Evolutionary conservation across 1,140 invertebrate genomes (phyloP).

Genomic region (Hormaphis cornu): DNA sequence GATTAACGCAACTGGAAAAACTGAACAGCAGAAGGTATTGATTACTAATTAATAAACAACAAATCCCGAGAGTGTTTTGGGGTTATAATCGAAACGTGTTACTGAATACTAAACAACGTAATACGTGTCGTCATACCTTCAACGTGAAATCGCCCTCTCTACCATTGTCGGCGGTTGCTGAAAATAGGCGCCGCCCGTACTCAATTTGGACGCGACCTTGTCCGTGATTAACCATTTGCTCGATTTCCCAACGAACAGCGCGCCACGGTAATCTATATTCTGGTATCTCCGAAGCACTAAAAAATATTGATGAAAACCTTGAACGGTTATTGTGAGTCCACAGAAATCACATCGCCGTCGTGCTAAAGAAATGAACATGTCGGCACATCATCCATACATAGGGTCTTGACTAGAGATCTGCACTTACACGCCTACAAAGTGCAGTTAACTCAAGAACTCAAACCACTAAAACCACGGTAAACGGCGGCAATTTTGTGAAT

Average conservation of each 20-base stretch:
- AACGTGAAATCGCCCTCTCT: conserved; percentile 57
- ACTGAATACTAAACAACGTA: no score
- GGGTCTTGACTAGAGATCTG: not conserved
- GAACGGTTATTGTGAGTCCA: not conserved
- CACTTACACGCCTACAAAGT: conserved; percentile 37
- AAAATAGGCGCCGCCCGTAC: conserved; percentile 51
- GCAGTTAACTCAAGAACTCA: conserved; percentile 41
- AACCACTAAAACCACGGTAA: conserved; percentile 38
- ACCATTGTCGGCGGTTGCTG: not conserved
- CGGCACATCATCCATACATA: not conserved
- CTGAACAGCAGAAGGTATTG: no score
- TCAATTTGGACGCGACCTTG: conserved; percentile 83
- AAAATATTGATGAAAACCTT: conserved; percentile 37
- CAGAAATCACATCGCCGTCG: conserved; percentile 2
- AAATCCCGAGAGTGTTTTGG: no score
- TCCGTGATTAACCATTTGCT: conserved; percentile 60
- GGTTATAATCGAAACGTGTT: no score
- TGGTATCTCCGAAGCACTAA: conserved; percentile 88
- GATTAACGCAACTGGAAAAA: no score
- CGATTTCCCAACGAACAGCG: conserved; percentile 88
- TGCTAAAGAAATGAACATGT: not conserved
- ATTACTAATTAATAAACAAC: no score
- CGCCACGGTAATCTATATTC: conserved; percentile 89
- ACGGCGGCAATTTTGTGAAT: conserved; percentile 23
- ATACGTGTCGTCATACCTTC: no score